Conservation (phyloP, 53 echinoderm and acorn worm genomes). For the Crossaster papposus region DNA sequence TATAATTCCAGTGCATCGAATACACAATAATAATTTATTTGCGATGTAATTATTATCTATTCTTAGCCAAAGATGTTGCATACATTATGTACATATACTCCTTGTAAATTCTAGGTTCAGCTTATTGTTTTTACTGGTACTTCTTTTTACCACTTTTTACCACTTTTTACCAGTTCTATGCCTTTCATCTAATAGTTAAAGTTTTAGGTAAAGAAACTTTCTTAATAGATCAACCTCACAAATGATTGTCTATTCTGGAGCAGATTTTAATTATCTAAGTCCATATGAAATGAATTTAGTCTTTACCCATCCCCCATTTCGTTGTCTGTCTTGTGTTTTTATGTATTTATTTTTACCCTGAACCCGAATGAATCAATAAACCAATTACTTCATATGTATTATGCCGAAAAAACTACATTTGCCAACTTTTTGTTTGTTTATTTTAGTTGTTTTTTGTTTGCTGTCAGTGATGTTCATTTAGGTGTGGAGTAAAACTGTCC, state of each 20-base stretch:
- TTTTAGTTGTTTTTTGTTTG: neutral
- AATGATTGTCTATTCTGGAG: neutral
- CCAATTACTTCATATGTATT: constrained; percentile 8
- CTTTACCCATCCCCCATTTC: neutral
- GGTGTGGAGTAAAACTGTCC: neutral
- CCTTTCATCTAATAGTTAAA: neutral
- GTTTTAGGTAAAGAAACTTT: neutral
- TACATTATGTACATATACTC: constrained; percentile 22
- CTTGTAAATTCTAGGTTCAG: neutral
- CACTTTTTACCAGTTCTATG: too few relatives aligned
- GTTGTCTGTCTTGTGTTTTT: neutral
- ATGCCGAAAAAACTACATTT: neutral
- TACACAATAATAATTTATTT: constrained; percentile 44
- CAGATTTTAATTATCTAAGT: neutral
- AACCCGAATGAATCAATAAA: constrained; percentile 44
- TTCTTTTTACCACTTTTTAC: too few relatives aligned
- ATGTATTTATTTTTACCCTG: neutral
- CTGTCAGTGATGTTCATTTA: neutral
- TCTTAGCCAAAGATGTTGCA: constrained; percentile 54
- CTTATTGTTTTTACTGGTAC: neutral
- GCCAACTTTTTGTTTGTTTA: neutral
- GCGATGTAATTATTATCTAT: neutral
- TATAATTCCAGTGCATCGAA: neutral
- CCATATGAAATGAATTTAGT: neutral
- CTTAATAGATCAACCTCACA: neutral